phyloP scores from a whole-genome alignment of 2,888 invertebrate species.

The Phrixothrix hirtus region DNA sequence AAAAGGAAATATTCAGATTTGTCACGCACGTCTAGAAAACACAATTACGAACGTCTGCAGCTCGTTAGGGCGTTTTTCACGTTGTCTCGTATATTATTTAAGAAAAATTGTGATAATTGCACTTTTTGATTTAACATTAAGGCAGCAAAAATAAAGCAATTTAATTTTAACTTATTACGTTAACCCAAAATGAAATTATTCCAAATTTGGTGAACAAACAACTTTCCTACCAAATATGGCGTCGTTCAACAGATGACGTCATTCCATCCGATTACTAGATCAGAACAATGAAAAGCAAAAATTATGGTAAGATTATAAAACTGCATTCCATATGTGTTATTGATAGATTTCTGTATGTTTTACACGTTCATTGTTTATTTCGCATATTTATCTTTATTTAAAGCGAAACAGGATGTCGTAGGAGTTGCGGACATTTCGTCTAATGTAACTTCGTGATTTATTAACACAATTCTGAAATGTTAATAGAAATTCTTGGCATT shows the following conservation, averaged over 20 bases:
- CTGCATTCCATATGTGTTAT: slow-evolving; percentile 8
- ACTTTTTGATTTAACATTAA: slow-evolving; percentile 3
- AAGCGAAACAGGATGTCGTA: slow-evolving; percentile 4
- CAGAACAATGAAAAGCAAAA: not conserved
- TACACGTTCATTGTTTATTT: slow-evolving; percentile 7
- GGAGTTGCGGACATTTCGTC: slow-evolving; percentile 3
- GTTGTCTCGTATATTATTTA: slow-evolving; percentile 12
- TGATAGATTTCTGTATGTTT: slow-evolving; percentile 2
- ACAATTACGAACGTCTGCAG: slow-evolving; percentile 13
- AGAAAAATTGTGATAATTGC: slow-evolving; percentile 12
- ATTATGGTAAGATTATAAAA: too few species aligned
- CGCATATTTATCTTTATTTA: slow-evolving; percentile 1
- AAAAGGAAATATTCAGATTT: slow-evolving; percentile 25
- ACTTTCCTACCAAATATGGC: slow-evolving; percentile 11
- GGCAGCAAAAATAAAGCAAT: slow-evolving; percentile 1
- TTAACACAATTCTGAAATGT: slow-evolving; percentile 1
- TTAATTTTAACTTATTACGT: too few species aligned
- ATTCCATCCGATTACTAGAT: not conserved
- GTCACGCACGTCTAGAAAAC: slow-evolving; percentile 27
- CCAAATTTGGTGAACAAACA: slow-evolving; percentile 11
- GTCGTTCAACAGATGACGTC: slow-evolving; percentile 3
- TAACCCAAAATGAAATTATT: slow-evolving; percentile 14
- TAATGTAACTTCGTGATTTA: slow-evolving; percentile 5
- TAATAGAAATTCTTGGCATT: slow-evolving; percentile 1
- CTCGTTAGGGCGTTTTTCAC: slow-evolving; percentile 12